phyloP scores from a whole-genome alignment of 2,113 vertebrate genomes.

The Orientallactaga bullata region DNA sequence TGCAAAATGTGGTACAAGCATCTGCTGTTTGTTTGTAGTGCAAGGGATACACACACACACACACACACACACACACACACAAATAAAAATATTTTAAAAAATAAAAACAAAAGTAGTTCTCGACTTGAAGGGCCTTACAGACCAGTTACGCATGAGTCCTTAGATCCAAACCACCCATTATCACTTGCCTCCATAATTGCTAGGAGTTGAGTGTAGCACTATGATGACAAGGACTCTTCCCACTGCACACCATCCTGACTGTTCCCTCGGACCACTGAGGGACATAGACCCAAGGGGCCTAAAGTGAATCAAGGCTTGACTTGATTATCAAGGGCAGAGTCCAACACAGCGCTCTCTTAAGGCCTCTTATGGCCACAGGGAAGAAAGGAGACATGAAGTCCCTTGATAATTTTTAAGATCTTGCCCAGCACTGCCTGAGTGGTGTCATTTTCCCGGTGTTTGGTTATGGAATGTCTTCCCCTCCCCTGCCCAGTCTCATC shows the following conservation, averaged over 20 bases:
- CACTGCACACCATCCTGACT: no score
- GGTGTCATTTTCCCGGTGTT: not conserved
- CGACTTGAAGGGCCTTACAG: not conserved
- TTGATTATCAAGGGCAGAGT: not conserved
- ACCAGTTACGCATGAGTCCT: not conserved
- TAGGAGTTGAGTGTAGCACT: accelerated
- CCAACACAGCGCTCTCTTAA: not conserved
- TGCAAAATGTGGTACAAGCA: no score
- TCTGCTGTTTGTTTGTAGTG: no score
- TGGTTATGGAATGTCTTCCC: no score
- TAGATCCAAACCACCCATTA: not conserved
- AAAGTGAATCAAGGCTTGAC: not conserved
- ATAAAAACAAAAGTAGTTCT: not conserved
- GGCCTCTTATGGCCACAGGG: not conserved
- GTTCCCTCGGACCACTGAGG: not conserved
- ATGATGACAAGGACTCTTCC: not conserved
- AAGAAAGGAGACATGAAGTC: not conserved
- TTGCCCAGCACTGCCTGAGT: not conserved
- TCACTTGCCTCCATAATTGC: accelerated
- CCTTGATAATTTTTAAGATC: not conserved
- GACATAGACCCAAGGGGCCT: not conserved
- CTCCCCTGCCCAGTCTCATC: no score
- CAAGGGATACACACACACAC: no score
- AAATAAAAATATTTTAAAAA: no score
- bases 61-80: no score